Percentiles rank a stretch among this genome's conserved stretches.
Evolutionary conservation across 2,113 vertebrate genomes (phyloP).

Genomic region (Oryzias celebensis): DNA sequence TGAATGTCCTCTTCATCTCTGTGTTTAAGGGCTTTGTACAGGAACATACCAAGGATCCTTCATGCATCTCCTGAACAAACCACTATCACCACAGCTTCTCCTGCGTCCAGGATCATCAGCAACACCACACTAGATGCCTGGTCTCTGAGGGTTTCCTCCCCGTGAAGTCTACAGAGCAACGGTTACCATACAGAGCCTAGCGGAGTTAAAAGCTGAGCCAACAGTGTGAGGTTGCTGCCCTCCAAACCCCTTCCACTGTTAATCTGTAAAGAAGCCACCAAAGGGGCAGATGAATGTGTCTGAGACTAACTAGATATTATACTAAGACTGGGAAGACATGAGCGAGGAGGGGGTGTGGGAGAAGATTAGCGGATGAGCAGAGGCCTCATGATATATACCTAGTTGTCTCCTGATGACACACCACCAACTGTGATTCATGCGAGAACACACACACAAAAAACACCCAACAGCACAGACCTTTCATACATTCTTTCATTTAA

Average conservation of each 20-base stretch:
- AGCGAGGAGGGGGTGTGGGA: conserved; percentile 53
- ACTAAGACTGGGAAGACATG: conserved; percentile 39
- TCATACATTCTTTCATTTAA: conserved; percentile 10
- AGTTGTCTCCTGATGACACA: conserved; percentile 56
- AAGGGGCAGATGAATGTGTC: conserved; percentile 73
- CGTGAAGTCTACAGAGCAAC: conserved; percentile 53
- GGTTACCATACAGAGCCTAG: conserved; percentile 32
- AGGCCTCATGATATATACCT: conserved; percentile 71
- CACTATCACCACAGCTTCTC: conserved; percentile 51
- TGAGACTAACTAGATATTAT: conserved; percentile 72
- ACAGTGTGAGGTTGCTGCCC: conserved; percentile 50
- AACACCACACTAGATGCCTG: conserved; percentile 13
- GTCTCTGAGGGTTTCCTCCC: conserved; percentile 7
- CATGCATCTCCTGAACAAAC: conserved; percentile 70
- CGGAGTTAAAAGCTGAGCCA: conserved; percentile 69
- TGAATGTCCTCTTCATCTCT: conserved; percentile 74
- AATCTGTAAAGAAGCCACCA: conserved; percentile 70
- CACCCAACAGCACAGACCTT: conserved; percentile 19
- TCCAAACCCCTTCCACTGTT: conserved; percentile 54
- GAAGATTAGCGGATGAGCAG: conserved; percentile 59
- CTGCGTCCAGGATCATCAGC: conserved; percentile 34
- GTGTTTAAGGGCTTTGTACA: conserved; percentile 79
- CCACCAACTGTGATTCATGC: conserved; percentile 65
- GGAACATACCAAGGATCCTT: conserved; percentile 74
- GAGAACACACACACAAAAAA: conserved; percentile 43